phyloP scores from a whole-genome alignment of 2,113 vertebrate species.

The Martes martes region DNA sequence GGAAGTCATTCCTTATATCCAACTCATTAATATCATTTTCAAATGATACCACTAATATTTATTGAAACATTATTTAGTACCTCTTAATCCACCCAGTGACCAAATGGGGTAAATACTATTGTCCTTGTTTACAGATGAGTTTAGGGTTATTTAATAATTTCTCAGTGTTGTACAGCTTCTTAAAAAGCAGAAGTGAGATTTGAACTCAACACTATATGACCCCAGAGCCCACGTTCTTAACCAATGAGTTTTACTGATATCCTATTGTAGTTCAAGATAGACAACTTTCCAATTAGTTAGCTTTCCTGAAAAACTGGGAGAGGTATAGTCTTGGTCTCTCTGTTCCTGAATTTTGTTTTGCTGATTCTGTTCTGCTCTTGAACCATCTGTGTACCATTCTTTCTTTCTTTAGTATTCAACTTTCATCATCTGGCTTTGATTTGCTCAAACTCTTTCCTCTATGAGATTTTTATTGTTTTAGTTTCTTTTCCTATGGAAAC shows the following conservation, averaged over 20 bases:
- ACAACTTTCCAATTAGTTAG: not conserved
- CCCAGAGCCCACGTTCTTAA: not conserved
- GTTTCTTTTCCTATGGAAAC: slow-evolving; percentile 67
- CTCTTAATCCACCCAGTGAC: not conserved
- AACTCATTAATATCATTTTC: not conserved
- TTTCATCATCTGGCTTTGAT: slow-evolving; percentile 63
- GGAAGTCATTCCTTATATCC: not conserved
- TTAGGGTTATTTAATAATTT: not conserved
- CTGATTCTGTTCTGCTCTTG: slow-evolving; percentile 24
- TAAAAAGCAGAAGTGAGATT: not conserved
- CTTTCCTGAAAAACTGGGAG: not conserved
- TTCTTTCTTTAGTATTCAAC: slow-evolving; percentile 17
- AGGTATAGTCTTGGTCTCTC: not conserved
- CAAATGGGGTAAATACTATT: not conserved
- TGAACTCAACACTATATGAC: not conserved
- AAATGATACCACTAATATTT: not conserved
- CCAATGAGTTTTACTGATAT: not conserved
- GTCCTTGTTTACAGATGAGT: not conserved
- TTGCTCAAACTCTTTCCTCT: slow-evolving; percentile 49
- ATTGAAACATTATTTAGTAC: not conserved
- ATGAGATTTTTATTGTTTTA: slow-evolving; percentile 49
- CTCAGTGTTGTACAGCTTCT: not conserved
- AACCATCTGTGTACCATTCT: slow-evolving; percentile 42
- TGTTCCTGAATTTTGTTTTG: slow-evolving; percentile 4
- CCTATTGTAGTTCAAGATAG: not conserved